Evolutionary conservation across 1,140 invertebrate species (phyloP), one percentile per base, ranked within the genome.

Genomic region (Euglossa dilemma): DNA sequence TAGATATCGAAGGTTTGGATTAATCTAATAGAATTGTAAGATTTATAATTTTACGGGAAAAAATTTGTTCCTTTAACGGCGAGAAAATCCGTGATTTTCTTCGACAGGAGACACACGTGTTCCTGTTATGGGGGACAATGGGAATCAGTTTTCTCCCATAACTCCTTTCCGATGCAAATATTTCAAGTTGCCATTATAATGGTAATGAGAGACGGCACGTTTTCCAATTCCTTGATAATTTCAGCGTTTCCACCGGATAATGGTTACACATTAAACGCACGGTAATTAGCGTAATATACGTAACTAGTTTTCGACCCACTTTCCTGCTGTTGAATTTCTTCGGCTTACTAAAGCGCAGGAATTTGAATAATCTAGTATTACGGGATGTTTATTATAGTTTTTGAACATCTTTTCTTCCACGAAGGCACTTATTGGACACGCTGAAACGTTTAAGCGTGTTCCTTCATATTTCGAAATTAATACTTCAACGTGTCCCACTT

Each of bases 241-340:
- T n/a, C 47, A 61, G 8, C 23, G 6, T 70, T 56, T 43, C 57
- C 36, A 25, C 7, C 47, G 23, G 28, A n/a, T 54, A 54, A 72
- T 80, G 47, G 43, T 64, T 64, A 18, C 57, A 36, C 25, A 23
- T 43, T 50, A 52, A 76, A 52, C 11, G 9, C n/a, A 20, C 16
- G 1, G 63, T 56, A 75, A 81, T 81, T 81, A 67, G 63, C 43
- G 25, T 75, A 80, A 75, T 75, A 47, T 45, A 81, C 79, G 79
- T 74, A 81, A 81, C 70, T 76, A 81, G 72, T 50, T 81, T 75
- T 50, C 36, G 61, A 76, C 80, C 80, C 14, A 67, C 80, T 75
- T 81, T 75, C 63, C 52, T 50, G 20, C n/a, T 18, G 28, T n/a
- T 66, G 45, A 67, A 81, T 76, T 79, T 79, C 77, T 61, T 23